Percentiles rank a stretch among this genome's conserved stretches.
Conservation (phyloP, 2,797 vertebrate genomes). For the Hylomyscus alleni region DNA sequence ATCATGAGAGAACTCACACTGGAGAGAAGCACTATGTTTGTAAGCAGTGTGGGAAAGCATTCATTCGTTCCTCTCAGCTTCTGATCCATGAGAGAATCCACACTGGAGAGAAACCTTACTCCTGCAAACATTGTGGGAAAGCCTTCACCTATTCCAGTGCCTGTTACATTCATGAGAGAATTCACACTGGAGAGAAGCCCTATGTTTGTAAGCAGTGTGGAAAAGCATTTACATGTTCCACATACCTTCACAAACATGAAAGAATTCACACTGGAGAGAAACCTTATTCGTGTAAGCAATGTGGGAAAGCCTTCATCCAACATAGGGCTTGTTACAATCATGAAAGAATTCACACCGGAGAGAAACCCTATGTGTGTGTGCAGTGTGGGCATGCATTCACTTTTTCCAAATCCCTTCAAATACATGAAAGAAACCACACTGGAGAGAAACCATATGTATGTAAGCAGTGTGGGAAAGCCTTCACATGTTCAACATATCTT, state of each 20-base stretch:
- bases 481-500: constrained; percentile 13
- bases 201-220: constrained; percentile 48
- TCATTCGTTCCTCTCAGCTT: constrained; percentile 47
- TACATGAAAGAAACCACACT: constrained; percentile 31
- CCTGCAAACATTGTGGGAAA: constrained; percentile 5
- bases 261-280: constrained; percentile 41
- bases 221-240: constrained; percentile 9
- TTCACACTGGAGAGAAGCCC: constrained; percentile 41
- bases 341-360: constrained; percentile 10
- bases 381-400: constrained; percentile 15
- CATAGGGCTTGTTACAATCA: constrained; percentile 40
- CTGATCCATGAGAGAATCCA: constrained; percentile 28
- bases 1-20: constrained; percentile 19
- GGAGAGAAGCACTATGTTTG: constrained; percentile 23
- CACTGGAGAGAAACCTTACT: constrained; percentile 39
- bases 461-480: neutral
- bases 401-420: constrained; percentile 39
- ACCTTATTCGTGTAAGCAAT: constrained; percentile 4
- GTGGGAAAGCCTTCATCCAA: constrained; percentile 33
- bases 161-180: constrained; percentile 25
- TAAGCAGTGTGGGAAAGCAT: constrained; percentile 33
- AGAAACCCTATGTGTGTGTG: constrained; percentile 28
- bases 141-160: constrained; percentile 39
- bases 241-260: constrained; percentile 37
- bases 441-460: constrained; percentile 32